These are phyloP conservation scores for Buphagus erythrorhynchus DNA, from an alignment of 2,797 vertebrate species.

Conservation along the genomic window DNA sequence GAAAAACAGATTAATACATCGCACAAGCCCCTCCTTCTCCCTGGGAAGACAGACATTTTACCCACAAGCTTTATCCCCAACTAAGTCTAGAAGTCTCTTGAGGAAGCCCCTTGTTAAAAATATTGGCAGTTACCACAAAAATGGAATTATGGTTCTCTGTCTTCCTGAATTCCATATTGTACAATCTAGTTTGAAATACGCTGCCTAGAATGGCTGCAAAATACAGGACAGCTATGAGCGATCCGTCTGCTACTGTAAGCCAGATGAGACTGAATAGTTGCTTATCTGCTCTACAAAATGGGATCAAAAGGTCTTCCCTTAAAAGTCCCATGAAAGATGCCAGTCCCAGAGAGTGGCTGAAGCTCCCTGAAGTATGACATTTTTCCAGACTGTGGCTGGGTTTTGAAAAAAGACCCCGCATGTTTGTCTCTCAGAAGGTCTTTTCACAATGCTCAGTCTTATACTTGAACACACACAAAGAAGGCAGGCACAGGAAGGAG, in stretches of 20 bases:
- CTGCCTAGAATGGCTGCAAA: neutral
- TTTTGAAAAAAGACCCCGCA: neutral
- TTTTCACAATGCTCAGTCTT: constrained; percentile 38
- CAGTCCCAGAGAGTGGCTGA: neutral
- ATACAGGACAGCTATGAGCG: neutral
- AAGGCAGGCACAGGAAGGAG: constrained; percentile 13
- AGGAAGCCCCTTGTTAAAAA: neutral
- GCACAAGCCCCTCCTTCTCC: neutral
- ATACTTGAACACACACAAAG: constrained; percentile 20
- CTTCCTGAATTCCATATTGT: neutral
- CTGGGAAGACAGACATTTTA: neutral
- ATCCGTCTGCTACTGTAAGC: neutral
- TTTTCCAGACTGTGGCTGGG: neutral
- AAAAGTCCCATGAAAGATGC: neutral
- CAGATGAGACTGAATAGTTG: neutral
- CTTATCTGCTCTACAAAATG: neutral
- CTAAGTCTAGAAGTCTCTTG: neutral
- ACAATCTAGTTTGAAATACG: neutral
- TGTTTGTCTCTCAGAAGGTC: constrained; percentile 28
- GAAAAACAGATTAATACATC: neutral
- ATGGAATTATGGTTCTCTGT: neutral
- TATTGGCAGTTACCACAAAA: neutral
- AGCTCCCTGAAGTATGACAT: constrained; percentile 20
- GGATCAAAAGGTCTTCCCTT: neutral
- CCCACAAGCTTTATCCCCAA: neutral